Base-by-base conservation (phyloP, 2,113 vertebrate genomes). In the Saccopteryx leptura region DNA sequence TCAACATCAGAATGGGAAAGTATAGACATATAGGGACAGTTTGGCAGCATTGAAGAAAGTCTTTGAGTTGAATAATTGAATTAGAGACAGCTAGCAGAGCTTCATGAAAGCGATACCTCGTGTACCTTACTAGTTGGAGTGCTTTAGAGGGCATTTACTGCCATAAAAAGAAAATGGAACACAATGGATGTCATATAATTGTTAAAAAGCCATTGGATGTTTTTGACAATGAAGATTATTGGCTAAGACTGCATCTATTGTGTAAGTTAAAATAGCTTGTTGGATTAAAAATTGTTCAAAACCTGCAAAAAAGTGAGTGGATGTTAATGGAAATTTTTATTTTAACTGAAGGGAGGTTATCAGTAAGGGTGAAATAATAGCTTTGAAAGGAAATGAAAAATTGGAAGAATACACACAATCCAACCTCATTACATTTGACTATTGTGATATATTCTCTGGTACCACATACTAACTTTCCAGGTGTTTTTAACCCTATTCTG, bases 211-310 rank as follows among this genome's bases (percentile, higher is more conserved):
- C 95, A 97, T 54, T 97, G 96, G 91, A 97, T 96, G 94, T 79
- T 93, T 88, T 96, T 97, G 96, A 97, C 97, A 97, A 95, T 96
- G 88, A 96, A 97, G 91, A 97, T 97, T 96, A 97, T 96, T 97
- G 96, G 96, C 96, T 86, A 92, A 97, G 26, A 96, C 94, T 93
- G 79, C 92, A 93, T 96, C 96, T 96, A 97, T 97, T 98, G 95
- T 97, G 85, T 86, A 82, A 95, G 74, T 92, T 94, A 97, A 98
- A 98, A 97, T 96, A 97, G 97, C 96, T 96, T 86, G 96, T 96
- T 97, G 97, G 97, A 97, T 98, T 97, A 96, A 97, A 98, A 97
- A 96, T 83, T 96, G 79, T 89, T 97, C 93, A 93, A 93, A 97
- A 96, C 96, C 96, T 94, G 88, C 88, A 96, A 96, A 98, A 98